Evolutionary conservation across 2,113 vertebrate genomes (phyloP).

Genomic region (Marmota monax): DNA sequence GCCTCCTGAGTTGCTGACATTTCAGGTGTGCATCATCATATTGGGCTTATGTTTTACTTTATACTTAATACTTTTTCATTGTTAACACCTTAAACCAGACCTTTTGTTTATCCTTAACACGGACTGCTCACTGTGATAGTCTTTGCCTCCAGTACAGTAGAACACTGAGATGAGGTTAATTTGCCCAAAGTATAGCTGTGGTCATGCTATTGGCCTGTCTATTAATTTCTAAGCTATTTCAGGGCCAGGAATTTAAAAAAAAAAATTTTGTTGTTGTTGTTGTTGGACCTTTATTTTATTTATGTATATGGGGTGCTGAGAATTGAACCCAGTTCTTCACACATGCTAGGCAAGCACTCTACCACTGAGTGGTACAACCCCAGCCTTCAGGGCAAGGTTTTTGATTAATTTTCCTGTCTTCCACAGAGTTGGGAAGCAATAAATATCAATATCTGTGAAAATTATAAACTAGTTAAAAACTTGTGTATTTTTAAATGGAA

Average conservation of each 20-base stretch:
- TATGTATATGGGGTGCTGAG: no score
- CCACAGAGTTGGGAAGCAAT: slow-evolving; percentile 23
- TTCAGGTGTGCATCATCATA: not conserved
- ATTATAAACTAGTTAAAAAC: slow-evolving; percentile 42
- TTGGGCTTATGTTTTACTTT: slow-evolving; percentile 21
- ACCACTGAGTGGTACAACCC: no score
- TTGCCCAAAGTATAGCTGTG: not conserved
- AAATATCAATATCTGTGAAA: not conserved
- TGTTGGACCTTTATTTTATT: no score
- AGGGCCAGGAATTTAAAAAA: not conserved
- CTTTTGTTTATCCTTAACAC: not conserved
- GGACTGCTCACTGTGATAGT: slow-evolving; percentile 3
- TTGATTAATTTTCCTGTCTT: slow-evolving; percentile 50
- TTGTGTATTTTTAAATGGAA: slow-evolving; percentile 19
- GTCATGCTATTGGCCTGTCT: not conserved
- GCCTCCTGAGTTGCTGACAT: not conserved
- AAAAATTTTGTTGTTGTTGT: no score
- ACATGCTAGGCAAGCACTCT: no score
- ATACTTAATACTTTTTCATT: slow-evolving; percentile 55
- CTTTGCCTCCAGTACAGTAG: not conserved
- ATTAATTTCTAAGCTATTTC: not conserved
- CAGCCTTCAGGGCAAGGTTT: not conserved
- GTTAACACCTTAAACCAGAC: not conserved
- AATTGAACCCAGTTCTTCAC: no score
- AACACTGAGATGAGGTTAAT: slow-evolving; percentile 10